Percentiles rank a stretch among this genome's conserved stretches.
Conservation (phyloP, 2,113 vertebrate genomes). For the Tretioscincus oriximinensis region DNA sequence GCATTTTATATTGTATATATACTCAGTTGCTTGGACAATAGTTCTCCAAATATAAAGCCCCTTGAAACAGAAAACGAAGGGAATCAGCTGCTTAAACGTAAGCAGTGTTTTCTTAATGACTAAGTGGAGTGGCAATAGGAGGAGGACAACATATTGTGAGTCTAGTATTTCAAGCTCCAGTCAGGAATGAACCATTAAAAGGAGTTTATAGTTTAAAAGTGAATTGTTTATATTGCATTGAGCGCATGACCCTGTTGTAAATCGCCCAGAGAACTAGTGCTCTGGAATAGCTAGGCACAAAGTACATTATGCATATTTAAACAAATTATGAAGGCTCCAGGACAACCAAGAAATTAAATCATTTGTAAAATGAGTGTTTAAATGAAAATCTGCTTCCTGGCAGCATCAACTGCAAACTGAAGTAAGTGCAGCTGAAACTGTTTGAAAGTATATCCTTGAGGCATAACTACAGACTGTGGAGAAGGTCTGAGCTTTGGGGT, state of each 20-base stretch:
- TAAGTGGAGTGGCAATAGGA: not conserved
- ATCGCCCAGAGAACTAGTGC: no score
- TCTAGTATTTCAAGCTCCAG: not conserved
- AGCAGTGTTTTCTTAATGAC: not conserved
- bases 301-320: no score
- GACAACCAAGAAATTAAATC: not conserved
- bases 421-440: not conserved
- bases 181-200: not conserved
- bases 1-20: conserved; percentile 15
- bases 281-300: no score
- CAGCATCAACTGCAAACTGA: not conserved
- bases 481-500: not conserved
- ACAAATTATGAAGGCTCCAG: not conserved
- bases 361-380: not conserved
- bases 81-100: not conserved
- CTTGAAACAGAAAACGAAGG: not conserved
- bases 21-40: conserved; percentile 43
- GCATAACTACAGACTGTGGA: not conserved
- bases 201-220: not conserved
- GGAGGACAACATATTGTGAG: not conserved
- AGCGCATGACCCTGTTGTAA: not conserved
- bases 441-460: not conserved
- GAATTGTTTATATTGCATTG: not conserved
- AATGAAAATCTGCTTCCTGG: not conserved
- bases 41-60: not conserved